Percentiles rank a stretch among this genome's conserved stretches.
Conservation (phyloP, 2,113 vertebrate species). For the Sinocyclocheilus maitianheensis region DNA sequence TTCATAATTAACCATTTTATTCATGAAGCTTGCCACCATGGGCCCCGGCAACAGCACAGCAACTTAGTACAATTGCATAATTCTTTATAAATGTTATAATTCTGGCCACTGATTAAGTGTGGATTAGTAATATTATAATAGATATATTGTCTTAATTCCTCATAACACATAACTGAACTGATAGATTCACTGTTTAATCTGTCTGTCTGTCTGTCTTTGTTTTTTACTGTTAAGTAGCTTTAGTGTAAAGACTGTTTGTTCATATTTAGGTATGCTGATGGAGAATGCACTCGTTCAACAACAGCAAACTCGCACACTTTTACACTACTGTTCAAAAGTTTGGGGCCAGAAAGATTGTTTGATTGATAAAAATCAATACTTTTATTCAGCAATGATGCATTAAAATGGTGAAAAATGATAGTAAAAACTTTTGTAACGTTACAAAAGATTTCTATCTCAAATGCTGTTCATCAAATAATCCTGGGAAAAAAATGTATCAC, state of each 20-base stretch:
- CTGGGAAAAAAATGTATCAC: too few species aligned
- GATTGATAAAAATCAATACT: background rate
- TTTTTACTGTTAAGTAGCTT: too few species aligned
- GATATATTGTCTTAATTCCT: conserved; percentile 75
- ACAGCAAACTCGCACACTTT: too few species aligned
- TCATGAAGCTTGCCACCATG: conserved; percentile 85
- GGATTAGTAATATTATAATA: conserved; percentile 66
- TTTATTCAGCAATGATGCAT: background rate
- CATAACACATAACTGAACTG: conserved; percentile 59
- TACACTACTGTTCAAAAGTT: too few species aligned
- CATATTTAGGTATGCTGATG: conserved; percentile 1
- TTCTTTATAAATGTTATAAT: conserved; percentile 71
- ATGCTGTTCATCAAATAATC: too few species aligned
- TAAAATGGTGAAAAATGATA: too few species aligned
- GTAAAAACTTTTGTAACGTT: too few species aligned
- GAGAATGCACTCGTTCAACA: background rate
- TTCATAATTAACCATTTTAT: conserved; percentile 94
- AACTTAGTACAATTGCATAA: conserved; percentile 85
- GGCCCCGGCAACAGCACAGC: conserved; percentile 75
- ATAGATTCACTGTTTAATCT: conserved; percentile 85
- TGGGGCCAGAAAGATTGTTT: too few species aligned
- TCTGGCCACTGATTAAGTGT: conserved; percentile 78
- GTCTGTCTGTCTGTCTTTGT: conserved; percentile 18
- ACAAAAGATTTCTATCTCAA: too few species aligned
- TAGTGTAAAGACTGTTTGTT: background rate